phyloP scores from a whole-genome alignment of 2,113 vertebrate genomes.

The Pedetes capensis region DNA sequence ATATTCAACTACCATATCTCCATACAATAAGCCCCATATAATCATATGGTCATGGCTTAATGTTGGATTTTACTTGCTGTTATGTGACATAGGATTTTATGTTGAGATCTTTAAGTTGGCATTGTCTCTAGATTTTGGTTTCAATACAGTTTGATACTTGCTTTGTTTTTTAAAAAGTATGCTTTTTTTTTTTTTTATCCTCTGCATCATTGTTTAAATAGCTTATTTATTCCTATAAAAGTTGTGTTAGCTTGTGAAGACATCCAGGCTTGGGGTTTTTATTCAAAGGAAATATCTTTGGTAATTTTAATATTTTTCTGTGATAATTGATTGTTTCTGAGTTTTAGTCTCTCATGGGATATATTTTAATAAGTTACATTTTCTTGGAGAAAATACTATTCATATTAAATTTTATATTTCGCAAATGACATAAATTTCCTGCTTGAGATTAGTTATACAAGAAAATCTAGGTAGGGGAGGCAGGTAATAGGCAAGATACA shows the following conservation, averaged over 20 bases:
- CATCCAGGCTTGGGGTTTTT: neutral
- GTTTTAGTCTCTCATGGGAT: neutral
- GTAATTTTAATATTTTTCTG: neutral
- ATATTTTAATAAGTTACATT: slow-evolving; percentile 11
- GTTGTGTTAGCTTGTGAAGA: slow-evolving; percentile 34
- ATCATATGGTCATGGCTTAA: neutral
- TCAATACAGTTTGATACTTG: neutral
- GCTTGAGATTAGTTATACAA: neutral
- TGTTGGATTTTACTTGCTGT: neutral
- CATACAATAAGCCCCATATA: neutral
- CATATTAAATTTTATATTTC: neutral
- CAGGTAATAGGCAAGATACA: neutral
- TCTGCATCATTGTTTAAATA: neutral
- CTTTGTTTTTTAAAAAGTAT: neutral
- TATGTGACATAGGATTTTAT: neutral
- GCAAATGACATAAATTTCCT: neutral
- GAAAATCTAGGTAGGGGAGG: neutral
- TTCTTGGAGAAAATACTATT: neutral
- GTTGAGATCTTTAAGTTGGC: neutral
- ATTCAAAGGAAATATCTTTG: neutral
- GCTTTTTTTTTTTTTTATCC: neutral
- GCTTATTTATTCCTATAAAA: neutral
- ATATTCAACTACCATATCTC: neutral
- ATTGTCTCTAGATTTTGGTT: neutral
- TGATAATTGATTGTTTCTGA: neutral